Conservation (phyloP, 2,888 invertebrate genomes). For the Galeopsomyia nigrocyanea region DNA sequence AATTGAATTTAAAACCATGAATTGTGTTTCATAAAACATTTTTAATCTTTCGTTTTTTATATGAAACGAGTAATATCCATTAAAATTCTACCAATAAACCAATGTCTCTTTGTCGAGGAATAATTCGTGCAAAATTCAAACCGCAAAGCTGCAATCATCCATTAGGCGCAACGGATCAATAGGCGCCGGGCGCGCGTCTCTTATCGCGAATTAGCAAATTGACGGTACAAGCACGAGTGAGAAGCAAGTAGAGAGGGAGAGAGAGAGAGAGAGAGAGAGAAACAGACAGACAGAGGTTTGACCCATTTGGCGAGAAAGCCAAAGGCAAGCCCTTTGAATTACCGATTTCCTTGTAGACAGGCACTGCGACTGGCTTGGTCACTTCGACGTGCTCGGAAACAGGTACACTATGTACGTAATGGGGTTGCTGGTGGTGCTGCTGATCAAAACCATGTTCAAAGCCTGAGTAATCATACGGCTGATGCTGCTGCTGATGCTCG, state of each 20-base stretch:
- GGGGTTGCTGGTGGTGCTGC: constrained; percentile 50
- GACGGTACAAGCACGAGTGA: constrained; percentile 1
- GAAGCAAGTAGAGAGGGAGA: neutral
- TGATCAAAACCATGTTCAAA: constrained; percentile 30
- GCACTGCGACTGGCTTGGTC: constrained; percentile 77
- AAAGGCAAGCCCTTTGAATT: constrained; percentile 42
- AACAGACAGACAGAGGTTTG: neutral
- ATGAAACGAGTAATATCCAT: no score
- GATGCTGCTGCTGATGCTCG: constrained; percentile 1
- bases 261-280: neutral
- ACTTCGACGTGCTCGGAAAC: constrained; percentile 78
- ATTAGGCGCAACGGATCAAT: neutral
- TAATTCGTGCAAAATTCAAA: no score
- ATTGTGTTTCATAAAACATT: no score
- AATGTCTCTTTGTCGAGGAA: no score
- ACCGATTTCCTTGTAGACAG: constrained; percentile 78
- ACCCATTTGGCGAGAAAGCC: neutral
- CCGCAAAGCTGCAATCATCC: constrained; percentile 4
- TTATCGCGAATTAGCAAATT: constrained; percentile 24
- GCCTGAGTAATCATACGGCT: constrained; percentile 36
- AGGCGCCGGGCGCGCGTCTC: neutral
- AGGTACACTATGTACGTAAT: constrained; percentile 71
- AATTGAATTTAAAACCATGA: no score
- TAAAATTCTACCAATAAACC: no score
- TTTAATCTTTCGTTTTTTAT: no score